These are phyloP conservation scores for Hylomyscus alleni DNA, from an alignment of 2,797 vertebrate genomes.

Conservation along the genomic window DNA sequence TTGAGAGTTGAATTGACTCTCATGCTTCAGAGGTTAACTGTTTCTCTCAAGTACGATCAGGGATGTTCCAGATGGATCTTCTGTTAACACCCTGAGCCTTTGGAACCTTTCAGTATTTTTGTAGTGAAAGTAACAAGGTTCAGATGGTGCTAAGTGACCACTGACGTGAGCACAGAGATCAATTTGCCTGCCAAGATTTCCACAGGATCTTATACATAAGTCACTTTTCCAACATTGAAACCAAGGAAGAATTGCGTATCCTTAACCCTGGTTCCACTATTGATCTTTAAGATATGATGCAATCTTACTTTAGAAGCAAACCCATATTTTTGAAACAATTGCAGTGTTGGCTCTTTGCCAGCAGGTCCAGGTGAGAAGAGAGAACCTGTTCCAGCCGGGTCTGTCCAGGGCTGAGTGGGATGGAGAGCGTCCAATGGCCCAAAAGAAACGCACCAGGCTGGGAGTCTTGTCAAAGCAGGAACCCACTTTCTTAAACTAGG, in stretches of 20 bases:
- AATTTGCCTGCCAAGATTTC: neutral
- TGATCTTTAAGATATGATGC: neutral
- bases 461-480: too few relatives aligned
- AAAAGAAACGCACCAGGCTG: too few relatives aligned
- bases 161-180: neutral
- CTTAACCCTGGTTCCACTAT: neutral
- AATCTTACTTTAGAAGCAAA: slow-evolving; percentile 18
- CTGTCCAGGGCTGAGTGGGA: too few relatives aligned
- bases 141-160: neutral
- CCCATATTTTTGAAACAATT: slow-evolving; percentile 15
- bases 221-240: neutral
- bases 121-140: neutral
- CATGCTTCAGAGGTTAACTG: neutral
- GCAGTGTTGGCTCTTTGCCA: neutral
- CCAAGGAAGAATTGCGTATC: neutral
- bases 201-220: neutral
- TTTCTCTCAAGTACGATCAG: neutral
- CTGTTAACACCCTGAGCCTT: neutral
- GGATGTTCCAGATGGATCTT: neutral
- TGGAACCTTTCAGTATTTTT: slow-evolving; percentile 5
- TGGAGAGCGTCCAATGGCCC: too few relatives aligned
- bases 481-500: too few relatives aligned
- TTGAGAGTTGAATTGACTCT: neutral
- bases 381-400: too few relatives aligned
- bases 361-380: too few relatives aligned